Percentiles rank a stretch among this genome's conserved stretches.
Evolutionary conservation across 2,797 vertebrate species (phyloP).

Genomic region (Pipistrellus kuhlii): DNA sequence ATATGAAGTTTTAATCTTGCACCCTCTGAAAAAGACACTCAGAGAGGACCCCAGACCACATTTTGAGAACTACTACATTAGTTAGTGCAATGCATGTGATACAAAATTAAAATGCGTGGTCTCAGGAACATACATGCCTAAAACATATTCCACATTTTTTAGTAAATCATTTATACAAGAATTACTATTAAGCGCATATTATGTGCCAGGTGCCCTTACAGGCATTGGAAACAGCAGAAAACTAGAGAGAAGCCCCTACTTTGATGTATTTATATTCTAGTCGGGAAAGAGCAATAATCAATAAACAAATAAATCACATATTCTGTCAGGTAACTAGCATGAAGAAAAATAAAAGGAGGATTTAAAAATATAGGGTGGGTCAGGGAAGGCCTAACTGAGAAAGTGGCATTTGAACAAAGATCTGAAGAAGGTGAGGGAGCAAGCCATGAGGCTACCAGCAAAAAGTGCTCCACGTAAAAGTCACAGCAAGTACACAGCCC

Average conservation of each 20-base stretch:
- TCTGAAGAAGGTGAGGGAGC: not conserved
- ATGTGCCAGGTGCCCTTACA: not conserved
- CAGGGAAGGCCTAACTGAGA: not conserved
- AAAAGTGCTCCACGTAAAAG: not conserved
- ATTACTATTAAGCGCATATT: not conserved
- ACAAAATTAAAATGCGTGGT: not conserved
- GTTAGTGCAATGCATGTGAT: not conserved
- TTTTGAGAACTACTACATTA: not conserved
- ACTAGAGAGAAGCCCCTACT: not conserved
- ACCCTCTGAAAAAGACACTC: not conserved
- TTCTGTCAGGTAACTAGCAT: constrained; percentile 22
- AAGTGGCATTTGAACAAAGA: not conserved
- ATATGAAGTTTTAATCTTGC: not conserved
- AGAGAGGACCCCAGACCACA: not conserved
- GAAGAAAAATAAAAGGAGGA: constrained; percentile 30
- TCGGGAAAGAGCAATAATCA: not conserved
- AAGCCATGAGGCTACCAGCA: not conserved
- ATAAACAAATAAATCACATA: not conserved
- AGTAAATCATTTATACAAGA: not conserved
- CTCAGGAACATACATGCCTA: not conserved
- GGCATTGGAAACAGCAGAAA: not conserved
- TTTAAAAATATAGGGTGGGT: not conserved
- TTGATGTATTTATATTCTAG: not conserved
- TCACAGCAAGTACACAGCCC: not conserved
- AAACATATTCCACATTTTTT: constrained; percentile 2